phyloP scores from a whole-genome alignment of 2,888 invertebrate species.

The Nycteola revayana region DNA sequence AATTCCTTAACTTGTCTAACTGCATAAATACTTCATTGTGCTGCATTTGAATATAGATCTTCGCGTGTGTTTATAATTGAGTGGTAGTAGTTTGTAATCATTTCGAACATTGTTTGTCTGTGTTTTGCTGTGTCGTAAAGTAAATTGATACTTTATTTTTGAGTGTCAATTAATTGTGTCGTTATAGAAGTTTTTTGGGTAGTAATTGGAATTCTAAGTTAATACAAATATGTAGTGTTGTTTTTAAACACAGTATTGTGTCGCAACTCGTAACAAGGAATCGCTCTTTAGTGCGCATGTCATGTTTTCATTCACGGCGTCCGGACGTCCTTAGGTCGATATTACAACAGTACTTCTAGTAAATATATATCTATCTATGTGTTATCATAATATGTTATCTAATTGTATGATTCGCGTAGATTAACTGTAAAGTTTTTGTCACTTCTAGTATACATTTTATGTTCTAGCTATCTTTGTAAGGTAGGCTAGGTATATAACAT shows the following conservation, averaged over 20 bases:
- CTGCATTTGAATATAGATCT: background rate
- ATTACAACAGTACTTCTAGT: constrained; percentile 27
- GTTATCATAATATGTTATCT: background rate
- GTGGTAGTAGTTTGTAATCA: constrained; percentile 3
- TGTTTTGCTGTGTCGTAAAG: too few species aligned
- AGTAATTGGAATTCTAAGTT: background rate
- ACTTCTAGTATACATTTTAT: too few species aligned
- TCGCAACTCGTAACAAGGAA: constrained; percentile 20
- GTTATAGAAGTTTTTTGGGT: background rate
- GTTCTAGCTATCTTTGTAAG: too few species aligned
- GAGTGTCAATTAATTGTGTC: too few species aligned
- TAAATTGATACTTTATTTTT: too few species aligned
- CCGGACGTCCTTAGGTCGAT: constrained; percentile 44
- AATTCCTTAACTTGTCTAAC: background rate
- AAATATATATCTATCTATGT: constrained; percentile 25
- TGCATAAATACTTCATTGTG: background rate
- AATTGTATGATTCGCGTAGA: too few species aligned
- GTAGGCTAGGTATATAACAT: too few species aligned
- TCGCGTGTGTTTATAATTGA: constrained; percentile 5
- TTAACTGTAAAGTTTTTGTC: too few species aligned
- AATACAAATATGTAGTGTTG: constrained; percentile 14
- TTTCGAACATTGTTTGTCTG: constrained; percentile 8
- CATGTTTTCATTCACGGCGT: constrained; percentile 53
- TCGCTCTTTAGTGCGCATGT: constrained; percentile 46
- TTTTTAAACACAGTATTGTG: constrained; percentile 24